Conservation (phyloP, 2,113 vertebrate genomes). For the Phoxinus phoxinus region DNA sequence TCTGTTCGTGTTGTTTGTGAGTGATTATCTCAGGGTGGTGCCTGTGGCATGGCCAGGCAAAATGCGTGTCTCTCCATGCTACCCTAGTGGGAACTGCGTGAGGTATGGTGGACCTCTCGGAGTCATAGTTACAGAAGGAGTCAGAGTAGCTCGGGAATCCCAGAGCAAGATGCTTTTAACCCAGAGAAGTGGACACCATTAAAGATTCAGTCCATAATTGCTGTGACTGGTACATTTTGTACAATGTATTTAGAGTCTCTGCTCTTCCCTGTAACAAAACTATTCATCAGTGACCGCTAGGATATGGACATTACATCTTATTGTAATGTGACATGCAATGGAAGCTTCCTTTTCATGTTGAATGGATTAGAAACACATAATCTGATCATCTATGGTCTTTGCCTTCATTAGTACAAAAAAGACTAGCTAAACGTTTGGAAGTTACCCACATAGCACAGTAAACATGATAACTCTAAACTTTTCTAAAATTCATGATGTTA, state of each 20-base stretch:
- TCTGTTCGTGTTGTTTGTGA: constrained; percentile 54
- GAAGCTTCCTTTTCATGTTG: neutral
- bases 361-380: neutral
- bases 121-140: constrained; percentile 11
- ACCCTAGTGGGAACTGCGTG: constrained; percentile 11
- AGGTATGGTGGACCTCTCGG: constrained; percentile 20
- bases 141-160: neutral
- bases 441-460: neutral
- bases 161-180: constrained; percentile 7
- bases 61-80: constrained; percentile 46
- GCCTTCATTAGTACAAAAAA: neutral
- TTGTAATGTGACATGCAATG: neutral
- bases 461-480: neutral
- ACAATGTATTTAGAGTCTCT: neutral
- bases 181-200: neutral
- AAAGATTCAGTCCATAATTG: constrained; percentile 8
- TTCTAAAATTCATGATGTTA: neutral
- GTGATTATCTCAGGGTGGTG: constrained; percentile 62
- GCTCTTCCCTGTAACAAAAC: neutral
- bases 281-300: neutral
- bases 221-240: neutral
- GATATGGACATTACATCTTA: neutral
- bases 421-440: neutral
- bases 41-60: constrained; percentile 49
- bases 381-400: too few species aligned